Percentiles rank a stretch among this genome's conserved stretches.
Evolutionary conservation across 2,113 vertebrate species (phyloP).

Genomic region (Clarias gariepinus): DNA sequence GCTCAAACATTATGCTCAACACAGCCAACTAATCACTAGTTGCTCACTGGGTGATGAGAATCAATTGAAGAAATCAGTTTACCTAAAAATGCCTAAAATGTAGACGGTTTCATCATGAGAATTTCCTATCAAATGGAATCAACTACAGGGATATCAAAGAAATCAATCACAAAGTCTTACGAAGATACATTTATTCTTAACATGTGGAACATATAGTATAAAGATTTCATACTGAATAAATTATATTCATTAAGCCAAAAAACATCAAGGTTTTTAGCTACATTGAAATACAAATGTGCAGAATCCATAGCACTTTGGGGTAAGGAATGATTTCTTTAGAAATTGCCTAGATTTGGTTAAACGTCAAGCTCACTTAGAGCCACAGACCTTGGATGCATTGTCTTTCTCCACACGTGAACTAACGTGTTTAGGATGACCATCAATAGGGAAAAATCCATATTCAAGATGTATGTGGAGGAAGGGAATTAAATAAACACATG

Average conservation of each 20-base stretch:
- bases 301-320: constrained; percentile 93
- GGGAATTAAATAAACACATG: constrained; percentile 66
- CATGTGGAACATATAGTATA: constrained; percentile 99
- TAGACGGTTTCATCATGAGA: neutral
- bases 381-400: constrained; percentile 76
- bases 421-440: constrained; percentile 70
- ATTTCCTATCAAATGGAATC: neutral
- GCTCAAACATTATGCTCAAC: too few species aligned
- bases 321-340: constrained; percentile 80
- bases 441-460: constrained; percentile 25
- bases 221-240: constrained; percentile 99
- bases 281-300: constrained; percentile 99
- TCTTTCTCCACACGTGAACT: constrained; percentile 82
- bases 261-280: constrained; percentile 99
- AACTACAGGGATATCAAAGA: constrained; percentile 62
- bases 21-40: neutral
- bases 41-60: neutral
- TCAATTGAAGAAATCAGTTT: neutral
- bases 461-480: constrained; percentile 51
- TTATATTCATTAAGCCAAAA: constrained; percentile 99
- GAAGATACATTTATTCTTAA: constrained; percentile 99
- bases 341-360: constrained; percentile 74
- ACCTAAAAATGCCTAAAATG: neutral
- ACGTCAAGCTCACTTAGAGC: constrained; percentile 87
- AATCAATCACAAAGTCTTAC: constrained; percentile 96